A percentile compares a stretch with the other conserved stretches of the same genome.
These are phyloP conservation scores for Dasysyrphus albostriatus DNA, from an alignment of 2,888 invertebrate species.

Conservation along the genomic window DNA sequence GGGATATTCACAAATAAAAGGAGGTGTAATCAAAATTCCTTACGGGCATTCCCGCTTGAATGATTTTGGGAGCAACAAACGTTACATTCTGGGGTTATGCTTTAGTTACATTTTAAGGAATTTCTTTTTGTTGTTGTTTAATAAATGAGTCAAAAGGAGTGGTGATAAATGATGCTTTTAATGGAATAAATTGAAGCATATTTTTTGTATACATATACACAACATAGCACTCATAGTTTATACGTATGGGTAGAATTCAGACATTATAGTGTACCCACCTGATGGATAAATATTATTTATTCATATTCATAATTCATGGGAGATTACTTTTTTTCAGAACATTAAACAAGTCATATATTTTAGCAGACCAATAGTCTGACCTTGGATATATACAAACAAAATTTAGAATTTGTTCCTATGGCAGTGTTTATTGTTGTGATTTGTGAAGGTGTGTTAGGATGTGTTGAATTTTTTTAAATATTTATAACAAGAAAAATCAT, in stretches of 20 bases:
- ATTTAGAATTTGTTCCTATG: background rate
- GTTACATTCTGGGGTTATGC: background rate
- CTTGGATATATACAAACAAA: background rate
- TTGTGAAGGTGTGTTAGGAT: background rate
- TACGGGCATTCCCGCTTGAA: background rate
- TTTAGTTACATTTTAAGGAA: conserved; percentile 6
- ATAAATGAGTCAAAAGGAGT: conserved; percentile 11
- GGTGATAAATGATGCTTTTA: conserved; percentile 30
- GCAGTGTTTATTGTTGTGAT: background rate
- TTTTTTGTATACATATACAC: background rate
- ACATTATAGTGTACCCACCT: background rate
- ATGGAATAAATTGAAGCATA: conserved; percentile 17
- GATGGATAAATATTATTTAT: conserved; percentile 10
- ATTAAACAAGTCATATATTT: background rate
- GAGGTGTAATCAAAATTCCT: conserved; percentile 21
- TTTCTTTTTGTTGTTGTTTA: background rate
- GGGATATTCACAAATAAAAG: background rate
- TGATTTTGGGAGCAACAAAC: background rate
- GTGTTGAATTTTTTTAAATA: background rate
- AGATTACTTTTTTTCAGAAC: conserved; percentile 10
- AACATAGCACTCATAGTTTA: background rate
- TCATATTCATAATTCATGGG: conserved; percentile 13
- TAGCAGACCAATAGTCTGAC: background rate
- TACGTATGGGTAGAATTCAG: background rate
- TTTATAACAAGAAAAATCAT: too few relatives aligned